Percentiles rank a stretch among this genome's conserved stretches.
These are phyloP conservation scores for Asteroscopus sphinx DNA, from an alignment of 2,888 invertebrate genomes.

Conservation along the genomic window DNA sequence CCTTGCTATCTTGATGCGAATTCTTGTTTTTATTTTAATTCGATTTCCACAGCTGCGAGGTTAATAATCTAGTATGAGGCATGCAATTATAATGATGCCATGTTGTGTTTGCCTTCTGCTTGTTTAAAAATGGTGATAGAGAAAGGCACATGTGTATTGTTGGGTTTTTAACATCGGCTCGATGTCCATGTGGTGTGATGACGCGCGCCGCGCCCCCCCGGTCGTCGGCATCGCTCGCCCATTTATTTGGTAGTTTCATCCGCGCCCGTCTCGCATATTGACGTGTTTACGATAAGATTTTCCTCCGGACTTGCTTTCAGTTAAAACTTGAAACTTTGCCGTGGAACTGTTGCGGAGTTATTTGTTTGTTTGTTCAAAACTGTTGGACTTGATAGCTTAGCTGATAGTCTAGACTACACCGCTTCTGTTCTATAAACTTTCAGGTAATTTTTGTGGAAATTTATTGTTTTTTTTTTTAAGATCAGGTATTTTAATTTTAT, in stretches of 20 bases:
- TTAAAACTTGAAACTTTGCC: slow-evolving; percentile 50
- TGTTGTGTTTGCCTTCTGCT: slow-evolving; percentile 62
- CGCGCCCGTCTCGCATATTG: slow-evolving; percentile 73
- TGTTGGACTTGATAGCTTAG: slow-evolving; percentile 29
- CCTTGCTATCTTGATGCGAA: slow-evolving; percentile 60
- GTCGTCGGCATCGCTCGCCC: slow-evolving; percentile 66
- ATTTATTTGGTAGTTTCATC: slow-evolving; percentile 79
- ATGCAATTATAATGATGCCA: slow-evolving; percentile 72
- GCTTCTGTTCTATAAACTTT: slow-evolving; percentile 71
- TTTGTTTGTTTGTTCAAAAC: slow-evolving; percentile 50
- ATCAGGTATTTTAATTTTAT: too few species aligned
- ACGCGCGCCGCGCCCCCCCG: slow-evolving; percentile 75
- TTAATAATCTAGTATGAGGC: slow-evolving; percentile 71
- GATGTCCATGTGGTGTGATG: slow-evolving; percentile 82
- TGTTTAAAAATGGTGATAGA: slow-evolving; percentile 65
- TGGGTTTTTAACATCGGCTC: slow-evolving; percentile 65
- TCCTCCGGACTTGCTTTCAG: slow-evolving; percentile 47
- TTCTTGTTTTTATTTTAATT: slow-evolving; percentile 67
- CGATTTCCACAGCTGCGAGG: slow-evolving; percentile 72
- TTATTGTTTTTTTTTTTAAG: too few species aligned
- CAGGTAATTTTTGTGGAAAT: slow-evolving; percentile 54
- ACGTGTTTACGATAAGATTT: slow-evolving; percentile 68
- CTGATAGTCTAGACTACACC: slow-evolving; percentile 33
- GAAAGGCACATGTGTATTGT: slow-evolving; percentile 73
- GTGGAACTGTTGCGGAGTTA: slow-evolving; percentile 54